Evolutionary conservation across 1,140 invertebrate species (phyloP).

Genomic region (Lepidurus arcticus): DNA sequence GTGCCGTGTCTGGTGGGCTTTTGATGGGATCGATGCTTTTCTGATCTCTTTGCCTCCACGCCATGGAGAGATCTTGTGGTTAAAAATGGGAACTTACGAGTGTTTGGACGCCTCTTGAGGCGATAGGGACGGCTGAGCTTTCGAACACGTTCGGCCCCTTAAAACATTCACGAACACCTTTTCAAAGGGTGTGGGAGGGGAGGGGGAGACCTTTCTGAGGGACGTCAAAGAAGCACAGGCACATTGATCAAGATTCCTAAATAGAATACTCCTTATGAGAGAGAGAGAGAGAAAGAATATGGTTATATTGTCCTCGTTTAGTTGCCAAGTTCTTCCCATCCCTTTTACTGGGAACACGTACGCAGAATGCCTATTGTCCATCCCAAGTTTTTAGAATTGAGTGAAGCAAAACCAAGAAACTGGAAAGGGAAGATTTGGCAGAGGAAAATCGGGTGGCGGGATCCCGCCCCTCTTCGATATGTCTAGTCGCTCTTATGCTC

Average conservation of each 20-base stretch:
- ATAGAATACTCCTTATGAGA: conserved; percentile 7
- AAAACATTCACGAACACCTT: conserved; percentile 22
- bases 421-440: background rate
- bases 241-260: background rate
- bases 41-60: conserved; percentile 13
- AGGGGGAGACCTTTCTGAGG: background rate
- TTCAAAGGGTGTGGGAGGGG: background rate
- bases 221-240: background rate
- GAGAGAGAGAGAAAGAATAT: conserved; percentile 16
- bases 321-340: conserved; percentile 4
- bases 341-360: background rate
- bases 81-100: conserved; percentile 2
- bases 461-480: background rate
- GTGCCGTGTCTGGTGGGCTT: conserved; percentile 1
- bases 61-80: conserved; percentile 12
- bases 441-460: background rate
- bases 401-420: background rate
- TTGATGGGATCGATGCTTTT: conserved; percentile 21
- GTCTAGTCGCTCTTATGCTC: background rate
- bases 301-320: conserved; percentile 10
- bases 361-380: conserved; percentile 6
- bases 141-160: conserved; percentile 9
- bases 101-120: conserved; percentile 12
- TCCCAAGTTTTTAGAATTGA: background rate
- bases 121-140: background rate